phyloP scores from a whole-genome alignment of 1,140 invertebrate genomes.

The Hylyphantes graminicola region DNA sequence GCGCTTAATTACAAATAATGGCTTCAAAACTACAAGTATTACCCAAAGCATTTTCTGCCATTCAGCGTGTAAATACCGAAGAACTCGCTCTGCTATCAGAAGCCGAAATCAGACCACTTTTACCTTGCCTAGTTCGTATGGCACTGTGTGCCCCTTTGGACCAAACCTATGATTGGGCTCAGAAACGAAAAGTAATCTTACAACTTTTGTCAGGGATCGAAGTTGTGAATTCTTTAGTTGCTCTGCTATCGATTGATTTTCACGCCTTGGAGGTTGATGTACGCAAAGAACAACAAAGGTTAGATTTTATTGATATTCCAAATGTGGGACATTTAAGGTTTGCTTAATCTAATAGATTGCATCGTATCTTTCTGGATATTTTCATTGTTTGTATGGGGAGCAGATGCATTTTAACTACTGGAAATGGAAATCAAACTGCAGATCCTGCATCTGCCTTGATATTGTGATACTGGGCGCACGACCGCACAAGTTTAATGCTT shows the following conservation, averaged over 20 bases:
- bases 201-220: constrained; percentile 90
- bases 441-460: too few relatives aligned
- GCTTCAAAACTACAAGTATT: constrained; percentile 67
- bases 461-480: too few relatives aligned
- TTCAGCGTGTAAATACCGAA: constrained; percentile 83
- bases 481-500: too few relatives aligned
- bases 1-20: not conserved
- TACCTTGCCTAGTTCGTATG: constrained; percentile 92
- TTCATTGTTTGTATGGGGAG: too few relatives aligned
- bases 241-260: constrained; percentile 93
- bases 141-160: constrained; percentile 89
- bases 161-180: constrained; percentile 82
- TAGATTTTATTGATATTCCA: not conserved
- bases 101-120: constrained; percentile 83
- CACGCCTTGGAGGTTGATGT: constrained; percentile 91
- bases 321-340: too few relatives aligned
- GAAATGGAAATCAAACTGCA: too few relatives aligned
- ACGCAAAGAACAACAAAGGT: constrained; percentile 85
- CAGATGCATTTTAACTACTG: too few relatives aligned
- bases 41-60: constrained; percentile 78
- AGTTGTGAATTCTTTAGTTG: constrained; percentile 93
- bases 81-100: constrained; percentile 71
- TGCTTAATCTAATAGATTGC: too few relatives aligned
- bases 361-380: too few relatives aligned
- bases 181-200: constrained; percentile 86